Evolutionary conservation across 2,888 invertebrate genomes (phyloP), one percentile per base, ranked within the genome.

Genomic region (Brachylomia viminalis): DNA sequence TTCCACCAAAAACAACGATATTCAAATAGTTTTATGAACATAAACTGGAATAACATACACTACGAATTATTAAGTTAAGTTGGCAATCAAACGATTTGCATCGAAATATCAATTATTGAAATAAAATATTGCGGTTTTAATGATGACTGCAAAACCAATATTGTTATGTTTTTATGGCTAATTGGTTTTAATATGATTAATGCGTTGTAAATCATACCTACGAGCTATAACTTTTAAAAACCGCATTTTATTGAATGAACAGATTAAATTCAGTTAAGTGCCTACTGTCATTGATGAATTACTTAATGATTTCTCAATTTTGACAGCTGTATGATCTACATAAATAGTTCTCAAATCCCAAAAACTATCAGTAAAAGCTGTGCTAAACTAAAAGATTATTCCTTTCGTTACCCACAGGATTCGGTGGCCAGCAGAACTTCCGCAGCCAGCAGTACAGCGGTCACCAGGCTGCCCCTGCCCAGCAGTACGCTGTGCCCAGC

Each of bases 401-500:
- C 0, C 0, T 27, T 30, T n/a, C 15, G 0, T 17, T 20, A 11
- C 11, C 13, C 17, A n/a, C 85, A 91, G 89, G 89, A 59, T 85
- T 88, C 65, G 79, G 83, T 33, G 76, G 75, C 58, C 89, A 90
- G 30, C 87, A 88, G 33, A 75, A 59, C 61, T 72, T 62, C 77
- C 72, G 74, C 59, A 80, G 78, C 71, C 77, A 85, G 38, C 88
- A 80, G 17, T 52, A 69, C 27, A 59, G 65, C 30, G 52, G 82
- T 15, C 82, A 65, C 64, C 82, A 82, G 15, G 58, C 52, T 6
- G 52, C 45, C 0, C 30, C 58, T 61, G 66, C 66, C n/a, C 72
- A 79, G 8, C 88, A 59, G 54, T 75, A 67, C 71, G 30, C 85
- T 10, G 76, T 73, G 4, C 90, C 91, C 0, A 90, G 90, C 85